Percentiles rank a stretch among this genome's conserved stretches.
These are phyloP conservation scores for Coptodon bakossiorum DNA, from an alignment of 2,113 vertebrate species.

Conservation along the genomic window DNA sequence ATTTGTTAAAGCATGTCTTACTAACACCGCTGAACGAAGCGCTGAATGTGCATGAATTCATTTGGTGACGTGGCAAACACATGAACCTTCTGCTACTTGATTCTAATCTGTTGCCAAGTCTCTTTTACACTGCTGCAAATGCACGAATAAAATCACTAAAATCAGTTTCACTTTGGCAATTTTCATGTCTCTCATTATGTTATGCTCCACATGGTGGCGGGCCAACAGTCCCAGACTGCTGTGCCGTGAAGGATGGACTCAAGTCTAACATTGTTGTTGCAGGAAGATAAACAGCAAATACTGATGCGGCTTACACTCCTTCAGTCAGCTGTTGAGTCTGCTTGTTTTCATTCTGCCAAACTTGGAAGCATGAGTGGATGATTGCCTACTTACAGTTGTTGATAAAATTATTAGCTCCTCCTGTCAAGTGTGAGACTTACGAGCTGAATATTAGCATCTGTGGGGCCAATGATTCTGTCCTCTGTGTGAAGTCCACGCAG, in stretches of 20 bases:
- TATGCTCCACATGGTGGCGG: neutral
- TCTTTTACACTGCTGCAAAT: neutral
- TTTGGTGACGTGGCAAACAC: fast-evolving
- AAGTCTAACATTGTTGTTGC: neutral
- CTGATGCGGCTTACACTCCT: neutral
- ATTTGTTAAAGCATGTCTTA: neutral
- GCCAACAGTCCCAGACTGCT: neutral
- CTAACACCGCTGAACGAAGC: neutral
- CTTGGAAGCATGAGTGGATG: neutral
- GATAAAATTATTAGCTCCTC: neutral
- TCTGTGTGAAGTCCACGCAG: neutral
- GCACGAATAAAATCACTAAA: neutral
- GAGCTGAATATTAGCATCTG: neutral
- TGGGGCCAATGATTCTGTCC: neutral
- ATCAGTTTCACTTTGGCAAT: neutral
- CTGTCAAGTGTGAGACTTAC: neutral
- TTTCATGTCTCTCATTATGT: neutral
- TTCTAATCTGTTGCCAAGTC: neutral
- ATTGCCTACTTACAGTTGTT: neutral
- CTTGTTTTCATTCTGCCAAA: neutral
- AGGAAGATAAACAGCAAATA: neutral
- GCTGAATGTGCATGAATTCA: neutral
- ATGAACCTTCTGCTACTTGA: fast-evolving
- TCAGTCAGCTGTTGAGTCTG: neutral
- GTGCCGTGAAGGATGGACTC: neutral